phyloP scores from a whole-genome alignment of 2,797 vertebrate species.

The Geotrypetes seraphini region DNA sequence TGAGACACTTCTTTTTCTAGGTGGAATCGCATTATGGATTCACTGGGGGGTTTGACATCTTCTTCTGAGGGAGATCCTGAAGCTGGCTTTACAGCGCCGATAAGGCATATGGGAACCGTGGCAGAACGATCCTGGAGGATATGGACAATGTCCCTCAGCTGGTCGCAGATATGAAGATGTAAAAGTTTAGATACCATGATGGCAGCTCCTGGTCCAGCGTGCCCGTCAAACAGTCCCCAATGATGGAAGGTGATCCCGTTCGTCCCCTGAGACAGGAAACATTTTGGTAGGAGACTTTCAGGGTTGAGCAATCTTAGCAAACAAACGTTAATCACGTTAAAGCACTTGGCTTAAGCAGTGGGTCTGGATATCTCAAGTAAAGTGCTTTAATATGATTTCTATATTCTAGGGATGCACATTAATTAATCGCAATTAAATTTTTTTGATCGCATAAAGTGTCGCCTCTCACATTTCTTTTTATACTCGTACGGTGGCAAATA shows the following conservation, averaged over 20 bases:
- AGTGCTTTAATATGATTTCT: too few species aligned
- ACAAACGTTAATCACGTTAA: too few species aligned
- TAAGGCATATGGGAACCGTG: conserved; percentile 77
- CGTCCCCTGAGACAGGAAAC: conserved; percentile 46
- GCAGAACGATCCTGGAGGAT: conserved; percentile 71
- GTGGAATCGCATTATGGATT: conserved; percentile 68
- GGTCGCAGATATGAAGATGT: conserved; percentile 80
- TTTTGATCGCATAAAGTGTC: too few species aligned
- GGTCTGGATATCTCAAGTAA: too few species aligned
- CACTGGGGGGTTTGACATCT: conserved; percentile 40
- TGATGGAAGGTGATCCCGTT: conserved; percentile 79
- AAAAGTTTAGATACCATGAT: conserved; percentile 83
- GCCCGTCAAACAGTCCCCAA: conserved; percentile 93
- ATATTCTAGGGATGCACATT: too few species aligned
- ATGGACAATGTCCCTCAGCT: conserved; percentile 79
- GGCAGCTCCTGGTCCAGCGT: conserved; percentile 85
- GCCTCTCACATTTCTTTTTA: too few species aligned
- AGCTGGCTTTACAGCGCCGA: conserved; percentile 38
- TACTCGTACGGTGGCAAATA: too few species aligned
- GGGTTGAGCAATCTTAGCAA: too few species aligned
- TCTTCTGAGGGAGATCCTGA: conserved; percentile 47
- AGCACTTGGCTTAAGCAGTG: too few species aligned
- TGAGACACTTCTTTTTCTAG: conserved; percentile 85
- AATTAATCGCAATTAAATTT: too few species aligned
- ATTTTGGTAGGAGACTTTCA: neutral